These are phyloP conservation scores for Mamestra configurata DNA, from an alignment of 1,140 invertebrate species.

Conservation along the genomic window DNA sequence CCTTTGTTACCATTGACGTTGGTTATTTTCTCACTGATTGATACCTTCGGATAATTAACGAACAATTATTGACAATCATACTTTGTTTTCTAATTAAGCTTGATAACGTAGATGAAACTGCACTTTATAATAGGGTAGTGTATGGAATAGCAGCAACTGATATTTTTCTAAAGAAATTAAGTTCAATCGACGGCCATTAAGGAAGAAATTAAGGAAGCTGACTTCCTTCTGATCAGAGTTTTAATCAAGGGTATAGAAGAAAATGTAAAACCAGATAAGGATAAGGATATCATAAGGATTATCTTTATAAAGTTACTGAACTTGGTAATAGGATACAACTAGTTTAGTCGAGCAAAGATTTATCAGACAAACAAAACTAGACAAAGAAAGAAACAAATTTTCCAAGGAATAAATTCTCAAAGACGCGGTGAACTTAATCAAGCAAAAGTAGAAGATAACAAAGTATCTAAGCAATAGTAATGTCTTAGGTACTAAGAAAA, in stretches of 20 bases:
- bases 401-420: background rate
- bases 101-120: slow-evolving; percentile 7
- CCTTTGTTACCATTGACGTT: slow-evolving; percentile 6
- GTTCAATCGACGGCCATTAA: background rate
- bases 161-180: background rate
- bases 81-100: slow-evolving; percentile 7
- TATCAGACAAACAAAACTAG: background rate
- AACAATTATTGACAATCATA: slow-evolving; percentile 13
- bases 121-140: background rate
- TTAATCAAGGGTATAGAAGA: background rate
- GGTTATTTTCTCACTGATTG: slow-evolving; percentile 19
- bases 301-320: background rate
- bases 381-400: background rate
- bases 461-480: background rate
- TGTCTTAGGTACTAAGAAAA: background rate
- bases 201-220: background rate
- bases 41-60: slow-evolving; percentile 21
- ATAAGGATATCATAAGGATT: too few species aligned
- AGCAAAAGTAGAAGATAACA: background rate
- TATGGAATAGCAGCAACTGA: background rate
- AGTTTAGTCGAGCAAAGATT: background rate
- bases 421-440: background rate
- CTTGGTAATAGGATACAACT: too few species aligned
- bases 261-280: background rate
- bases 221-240: background rate